Evolutionary conservation across 2,888 invertebrate genomes (phyloP).

Genomic region (Ypsolopha scabrella): DNA sequence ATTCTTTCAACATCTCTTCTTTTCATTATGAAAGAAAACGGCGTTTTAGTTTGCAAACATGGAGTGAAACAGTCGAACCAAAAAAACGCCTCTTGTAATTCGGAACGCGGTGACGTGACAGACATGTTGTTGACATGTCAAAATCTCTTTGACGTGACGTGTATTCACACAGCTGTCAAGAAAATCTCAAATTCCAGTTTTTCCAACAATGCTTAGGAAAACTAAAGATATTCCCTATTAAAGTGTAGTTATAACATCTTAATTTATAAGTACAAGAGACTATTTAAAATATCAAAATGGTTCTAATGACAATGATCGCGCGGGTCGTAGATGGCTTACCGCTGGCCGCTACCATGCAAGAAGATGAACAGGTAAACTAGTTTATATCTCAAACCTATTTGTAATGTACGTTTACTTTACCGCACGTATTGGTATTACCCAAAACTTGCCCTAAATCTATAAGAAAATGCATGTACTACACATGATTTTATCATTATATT

Average conservation of each 20-base stretch:
- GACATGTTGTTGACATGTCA: constrained; percentile 54
- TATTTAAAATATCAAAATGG: constrained; percentile 75
- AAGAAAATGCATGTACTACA: neutral
- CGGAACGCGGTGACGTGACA: constrained; percentile 22
- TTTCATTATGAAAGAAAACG: too few relatives aligned
- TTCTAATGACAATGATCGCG: constrained; percentile 97
- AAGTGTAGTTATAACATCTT: constrained; percentile 11
- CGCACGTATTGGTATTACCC: too few relatives aligned
- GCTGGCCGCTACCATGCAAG: constrained; percentile 96
- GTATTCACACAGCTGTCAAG: constrained; percentile 39
- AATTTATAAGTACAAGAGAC: constrained; percentile 17
- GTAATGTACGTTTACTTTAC: neutral
- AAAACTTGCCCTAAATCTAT: too few relatives aligned
- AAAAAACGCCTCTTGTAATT: too few relatives aligned
- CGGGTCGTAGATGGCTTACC: constrained; percentile 95
- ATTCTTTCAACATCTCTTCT: too few relatives aligned
- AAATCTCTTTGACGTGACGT: constrained; percentile 47
- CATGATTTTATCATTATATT: neutral
- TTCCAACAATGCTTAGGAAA: constrained; percentile 50
- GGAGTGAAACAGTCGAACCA: too few relatives aligned
- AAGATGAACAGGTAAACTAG: constrained; percentile 91
- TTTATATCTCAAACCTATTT: neutral
- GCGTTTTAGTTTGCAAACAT: too few relatives aligned
- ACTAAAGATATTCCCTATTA: constrained; percentile 25
- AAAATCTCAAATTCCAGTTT: constrained; percentile 28